phyloP scores from a whole-genome alignment of 1,140 invertebrate species.

The Caerostris extrusa region DNA sequence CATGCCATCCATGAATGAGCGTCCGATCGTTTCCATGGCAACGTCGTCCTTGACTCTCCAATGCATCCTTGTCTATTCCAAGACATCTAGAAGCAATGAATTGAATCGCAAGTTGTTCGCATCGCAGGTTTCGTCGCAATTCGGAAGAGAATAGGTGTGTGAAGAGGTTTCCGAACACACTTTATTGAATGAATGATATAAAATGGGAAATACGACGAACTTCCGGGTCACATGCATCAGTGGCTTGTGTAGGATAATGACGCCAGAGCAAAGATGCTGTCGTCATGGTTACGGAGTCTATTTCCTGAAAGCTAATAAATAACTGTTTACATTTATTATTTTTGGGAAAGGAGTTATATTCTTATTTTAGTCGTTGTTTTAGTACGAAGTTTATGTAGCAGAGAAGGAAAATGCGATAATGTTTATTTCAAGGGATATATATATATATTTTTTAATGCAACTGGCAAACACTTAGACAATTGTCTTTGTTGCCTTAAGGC shows the following conservation, averaged over 20 bases:
- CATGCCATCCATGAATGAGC: background rate
- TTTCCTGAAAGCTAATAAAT: too few species aligned
- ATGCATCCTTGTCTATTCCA: background rate
- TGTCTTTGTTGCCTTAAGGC: too few species aligned
- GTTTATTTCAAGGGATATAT: too few species aligned
- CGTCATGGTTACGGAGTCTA: background rate
- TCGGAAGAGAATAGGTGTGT: background rate
- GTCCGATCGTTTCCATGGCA: background rate
- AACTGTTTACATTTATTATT: too few species aligned
- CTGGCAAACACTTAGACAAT: too few species aligned
- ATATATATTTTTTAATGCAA: too few species aligned
- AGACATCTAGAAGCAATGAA: background rate
- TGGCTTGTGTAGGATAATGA: background rate
- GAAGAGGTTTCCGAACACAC: background rate
- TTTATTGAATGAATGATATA: background rate
- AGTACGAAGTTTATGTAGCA: too few species aligned
- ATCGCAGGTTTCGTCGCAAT: background rate
- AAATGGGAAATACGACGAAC: background rate
- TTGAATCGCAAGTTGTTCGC: background rate
- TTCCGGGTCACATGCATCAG: background rate
- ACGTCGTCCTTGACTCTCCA: background rate
- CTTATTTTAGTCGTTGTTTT: too few species aligned
- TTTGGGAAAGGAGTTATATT: too few species aligned
- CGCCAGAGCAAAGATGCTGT: background rate
- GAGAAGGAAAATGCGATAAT: too few species aligned